These are phyloP conservation scores for Plagodis dolabraria DNA, from an alignment of 2,888 invertebrate genomes.

Conservation along the genomic window DNA sequence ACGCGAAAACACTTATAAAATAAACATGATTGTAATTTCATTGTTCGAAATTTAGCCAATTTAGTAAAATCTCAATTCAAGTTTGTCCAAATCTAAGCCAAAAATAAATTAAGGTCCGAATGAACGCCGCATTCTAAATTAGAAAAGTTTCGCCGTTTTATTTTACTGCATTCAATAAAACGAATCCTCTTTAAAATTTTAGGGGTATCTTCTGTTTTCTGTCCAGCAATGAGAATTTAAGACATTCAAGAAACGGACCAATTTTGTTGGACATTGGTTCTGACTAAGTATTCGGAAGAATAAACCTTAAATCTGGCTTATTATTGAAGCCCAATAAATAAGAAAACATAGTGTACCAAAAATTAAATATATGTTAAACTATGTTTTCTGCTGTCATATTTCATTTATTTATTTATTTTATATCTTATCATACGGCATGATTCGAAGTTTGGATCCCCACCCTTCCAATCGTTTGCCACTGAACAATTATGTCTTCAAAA, in stretches of 20 bases:
- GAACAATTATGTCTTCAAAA: no score
- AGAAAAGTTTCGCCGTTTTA: conserved; percentile 33
- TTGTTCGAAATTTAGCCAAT: not conserved
- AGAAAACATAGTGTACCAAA: no score
- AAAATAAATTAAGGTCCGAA: conserved; percentile 27
- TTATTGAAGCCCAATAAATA: no score
- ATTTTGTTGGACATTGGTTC: not conserved
- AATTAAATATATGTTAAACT: no score
- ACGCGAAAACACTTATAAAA: no score
- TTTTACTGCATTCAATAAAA: conserved; percentile 33
- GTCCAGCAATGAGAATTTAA: conserved; percentile 8
- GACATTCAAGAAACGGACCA: not conserved
- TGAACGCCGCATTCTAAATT: conserved; percentile 30
- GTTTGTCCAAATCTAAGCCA: conserved; percentile 11
- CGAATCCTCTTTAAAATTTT: conserved; percentile 24
- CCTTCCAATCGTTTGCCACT: no score
- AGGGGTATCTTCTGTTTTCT: conserved; percentile 8
- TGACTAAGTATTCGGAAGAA: not conserved
- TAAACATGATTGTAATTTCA: not conserved
- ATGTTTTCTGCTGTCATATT: no score
- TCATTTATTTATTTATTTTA: no score
- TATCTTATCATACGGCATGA: no score
- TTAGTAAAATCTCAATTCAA: conserved; percentile 5
- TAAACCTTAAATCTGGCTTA: not conserved
- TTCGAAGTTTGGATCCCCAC: no score